Evolutionary conservation across 1,140 invertebrate genomes (phyloP).

Genomic region (Megalonaias nervosa): DNA sequence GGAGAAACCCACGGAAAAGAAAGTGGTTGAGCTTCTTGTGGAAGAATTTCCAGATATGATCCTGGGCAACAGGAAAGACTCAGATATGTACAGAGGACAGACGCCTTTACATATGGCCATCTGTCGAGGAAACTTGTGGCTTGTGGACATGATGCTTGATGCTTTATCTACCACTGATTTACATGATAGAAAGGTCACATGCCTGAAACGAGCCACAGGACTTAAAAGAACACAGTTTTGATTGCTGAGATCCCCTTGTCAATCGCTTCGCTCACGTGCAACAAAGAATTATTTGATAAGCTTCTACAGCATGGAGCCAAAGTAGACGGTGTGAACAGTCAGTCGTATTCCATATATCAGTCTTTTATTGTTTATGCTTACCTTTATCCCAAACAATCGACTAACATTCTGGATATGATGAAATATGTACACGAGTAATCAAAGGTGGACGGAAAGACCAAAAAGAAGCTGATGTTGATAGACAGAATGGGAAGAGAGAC

Average conservation of each 20-base stretch:
- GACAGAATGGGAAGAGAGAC: conserved; percentile 42
- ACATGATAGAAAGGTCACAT: neutral
- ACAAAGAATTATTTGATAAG: conserved; percentile 41
- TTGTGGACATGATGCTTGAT: conserved; percentile 29
- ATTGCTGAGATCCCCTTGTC: conserved; percentile 54
- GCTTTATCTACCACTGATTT: neutral
- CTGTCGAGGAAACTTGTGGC: conserved; percentile 43
- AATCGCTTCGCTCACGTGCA: conserved; percentile 49
- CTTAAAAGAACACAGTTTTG: conserved; percentile 49
- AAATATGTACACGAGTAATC: conserved; percentile 25
- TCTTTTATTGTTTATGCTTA: conserved; percentile 38
- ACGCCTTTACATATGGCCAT: conserved; percentile 52
- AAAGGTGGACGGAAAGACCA: neutral
- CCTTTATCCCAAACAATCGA: conserved; percentile 45
- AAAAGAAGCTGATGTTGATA: conserved; percentile 47
- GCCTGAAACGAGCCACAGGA: conserved; percentile 44
- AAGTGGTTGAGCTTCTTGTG: conserved; percentile 23
- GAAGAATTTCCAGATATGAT: conserved; percentile 35
- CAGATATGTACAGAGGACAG: conserved; percentile 46
- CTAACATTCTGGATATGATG: conserved; percentile 39
- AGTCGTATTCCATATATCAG: conserved; percentile 50
- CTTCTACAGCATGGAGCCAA: conserved; percentile 39
- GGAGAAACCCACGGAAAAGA: conserved; percentile 1
- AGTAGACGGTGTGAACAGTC: conserved; percentile 33
- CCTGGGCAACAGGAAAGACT: conserved; percentile 14